These are phyloP conservation scores for Aphidius colemani DNA, from an alignment of 2,888 invertebrate genomes.

Conservation along the genomic window DNA sequence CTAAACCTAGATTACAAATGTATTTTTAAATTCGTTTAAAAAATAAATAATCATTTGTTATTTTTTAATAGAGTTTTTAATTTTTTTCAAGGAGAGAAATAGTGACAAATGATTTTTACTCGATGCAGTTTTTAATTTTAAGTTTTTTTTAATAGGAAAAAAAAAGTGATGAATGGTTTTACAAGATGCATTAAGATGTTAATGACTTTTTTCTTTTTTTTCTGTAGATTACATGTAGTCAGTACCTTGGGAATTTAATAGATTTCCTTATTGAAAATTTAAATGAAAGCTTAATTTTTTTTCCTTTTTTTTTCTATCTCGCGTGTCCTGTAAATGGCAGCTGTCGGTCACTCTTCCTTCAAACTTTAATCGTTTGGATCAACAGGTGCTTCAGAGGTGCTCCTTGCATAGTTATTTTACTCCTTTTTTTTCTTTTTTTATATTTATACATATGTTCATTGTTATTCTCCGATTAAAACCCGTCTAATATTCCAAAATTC, in stretches of 20 bases:
- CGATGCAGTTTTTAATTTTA: too few species aligned
- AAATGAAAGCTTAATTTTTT: background rate
- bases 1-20: too few species aligned
- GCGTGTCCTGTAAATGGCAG: slow-evolving; percentile 17
- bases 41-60: slow-evolving; percentile 46
- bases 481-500: slow-evolving; percentile 11
- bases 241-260: too few species aligned
- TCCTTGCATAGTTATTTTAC: slow-evolving; percentile 30
- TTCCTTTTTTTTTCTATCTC: slow-evolving; percentile 36
- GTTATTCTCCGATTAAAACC: slow-evolving; percentile 10
- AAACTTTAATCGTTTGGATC: slow-evolving; percentile 51
- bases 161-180: too few species aligned
- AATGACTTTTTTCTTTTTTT: background rate
- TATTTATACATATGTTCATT: slow-evolving; percentile 1
- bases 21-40: slow-evolving; percentile 21
- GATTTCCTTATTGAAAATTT: background rate
- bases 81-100: background rate
- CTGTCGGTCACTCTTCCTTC: slow-evolving; percentile 48
- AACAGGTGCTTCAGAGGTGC: slow-evolving; percentile 50
- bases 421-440: slow-evolving; percentile 15
- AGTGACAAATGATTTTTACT: too few species aligned
- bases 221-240: too few species aligned
- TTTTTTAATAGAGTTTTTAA: slow-evolving; percentile 44
- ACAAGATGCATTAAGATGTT: background rate
- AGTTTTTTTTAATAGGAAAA: too few species aligned